Base-by-base conservation (phyloP, 35 echinoderm and acorn worm genomes). In the Patiria miniata region DNA sequence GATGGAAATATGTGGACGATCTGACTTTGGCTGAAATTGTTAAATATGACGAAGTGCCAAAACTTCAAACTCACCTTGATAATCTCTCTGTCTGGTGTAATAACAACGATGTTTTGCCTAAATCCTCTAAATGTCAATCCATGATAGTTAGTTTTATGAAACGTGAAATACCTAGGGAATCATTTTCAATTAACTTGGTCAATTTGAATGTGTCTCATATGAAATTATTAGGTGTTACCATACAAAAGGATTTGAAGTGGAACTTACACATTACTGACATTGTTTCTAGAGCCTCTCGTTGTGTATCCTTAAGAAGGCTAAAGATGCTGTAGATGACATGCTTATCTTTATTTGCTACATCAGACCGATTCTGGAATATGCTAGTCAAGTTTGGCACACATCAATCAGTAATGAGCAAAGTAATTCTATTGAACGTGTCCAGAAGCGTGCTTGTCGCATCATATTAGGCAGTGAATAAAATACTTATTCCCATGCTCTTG, bases 1-100 rank as follows among this genome's bases (percentile, higher is more conserved):
- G 21, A 32, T 82, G 79, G 40, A 82, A 82, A 82, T 82, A 23
- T 29, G 79, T 82, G 79, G 79, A 83, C 21, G 81, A 60, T 40
- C 57, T 83, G 57, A 83, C 81, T 83, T 55, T 83, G n/a, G n/a
- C n/a, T n/a, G 60, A 68, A 68, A 1, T 21, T 68, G n/a, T 68
- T 7, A n/a, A 68, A 68, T 22, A 68, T 68, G 60, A 68, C 30
- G n/a, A 68, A 68, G 3, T 19, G 60, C 6, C 21, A 16, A 68
- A 68, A 68, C 60, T 68, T 22, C 60, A 5, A 68, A 68, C 60
- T 68, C n/a, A 68, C 60, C 60, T 68, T 68, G 8, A 68, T 2
- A 21, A 16, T 32, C 22, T 22, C 21, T 8, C 60, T 68, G 22
- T 57, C 22, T 57, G 54, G 1, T 57, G 60, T 2, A 68, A 68